Evolutionary conservation across 2,113 vertebrate species (phyloP), one percentile per base, ranked within the genome.

Genomic region (Anas platyrhynchos): DNA sequence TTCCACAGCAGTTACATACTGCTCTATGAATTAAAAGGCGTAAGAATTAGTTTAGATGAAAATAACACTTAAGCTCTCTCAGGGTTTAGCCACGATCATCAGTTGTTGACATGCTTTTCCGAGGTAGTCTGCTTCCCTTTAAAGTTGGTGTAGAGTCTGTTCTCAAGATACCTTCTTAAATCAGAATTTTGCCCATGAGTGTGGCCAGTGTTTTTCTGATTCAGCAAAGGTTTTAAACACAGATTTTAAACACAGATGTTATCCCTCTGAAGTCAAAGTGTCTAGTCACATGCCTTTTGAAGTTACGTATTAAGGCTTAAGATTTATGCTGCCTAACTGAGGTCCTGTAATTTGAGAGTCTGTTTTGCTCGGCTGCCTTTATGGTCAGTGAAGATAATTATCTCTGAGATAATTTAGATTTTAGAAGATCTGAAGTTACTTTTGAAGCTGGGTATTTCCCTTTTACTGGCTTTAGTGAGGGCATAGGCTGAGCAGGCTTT

Each of bases 261-360:
- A 87, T 61, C 68, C 68, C 41, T 83, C 94, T 54, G 61, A 88
- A 94, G 73, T 74, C 69, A 7, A 36, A 41, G 63, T 55, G 82
- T 43, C 87, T 82, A 43, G 71, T 94, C 95, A 85, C 71, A 56
- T 89, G 88, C 88, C 92, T 93, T 95, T 91, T 91, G 91, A 89
- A 94, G 88, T 96, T 83, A 38, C 2, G 18, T 76, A 87, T 75
- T 89, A 72, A 76, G 54, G 43, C 58, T 54, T 65, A 43, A 43
- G 66, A 48, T 94, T 96, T 87, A 61, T 87, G 71, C 66, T 87
- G 82, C 75, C 66, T 85, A 48, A 94, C 63, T 44, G 21, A 66
- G 18, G 82, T 85, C 75, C 82, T 94, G 95, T 89, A 93, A 91
- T 89, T 94, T 79, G 79, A 96, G 94, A 94, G 62, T 65, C 78